Evolutionary conservation across 2,888 invertebrate genomes (phyloP).

Genomic region (Sinopyrophorus schimmeli): DNA sequence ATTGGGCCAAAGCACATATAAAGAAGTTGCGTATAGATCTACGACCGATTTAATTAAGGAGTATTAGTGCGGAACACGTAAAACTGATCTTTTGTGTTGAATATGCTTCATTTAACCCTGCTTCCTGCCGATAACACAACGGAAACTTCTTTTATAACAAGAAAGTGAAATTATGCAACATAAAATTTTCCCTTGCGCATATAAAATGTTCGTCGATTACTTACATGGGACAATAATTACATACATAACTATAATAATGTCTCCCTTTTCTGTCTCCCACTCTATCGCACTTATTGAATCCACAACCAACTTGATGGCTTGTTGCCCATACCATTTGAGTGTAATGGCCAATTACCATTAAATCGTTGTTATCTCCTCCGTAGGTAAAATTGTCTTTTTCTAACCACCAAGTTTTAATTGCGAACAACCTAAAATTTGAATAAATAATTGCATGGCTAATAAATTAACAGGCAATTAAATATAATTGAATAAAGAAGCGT

Average conservation of each 20-base stretch:
- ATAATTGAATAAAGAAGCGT: too few species aligned
- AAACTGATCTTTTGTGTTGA: constrained; percentile 19
- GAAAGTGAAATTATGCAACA: constrained; percentile 19
- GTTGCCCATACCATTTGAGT: constrained; percentile 84
- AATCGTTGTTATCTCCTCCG: constrained; percentile 63
- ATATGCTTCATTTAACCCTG: constrained; percentile 29
- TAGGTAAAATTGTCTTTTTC: constrained; percentile 76
- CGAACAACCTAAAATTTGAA: constrained; percentile 76
- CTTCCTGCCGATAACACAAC: constrained; percentile 22
- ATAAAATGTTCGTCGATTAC: too few species aligned
- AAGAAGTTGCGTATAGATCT: too few species aligned
- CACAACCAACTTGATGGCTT: constrained; percentile 77
- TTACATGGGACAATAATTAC: constrained; percentile 85
- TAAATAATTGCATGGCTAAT: too few species aligned
- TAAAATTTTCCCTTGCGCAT: too few species aligned
- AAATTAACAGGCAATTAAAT: too few species aligned
- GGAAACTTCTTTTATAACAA: constrained; percentile 17
- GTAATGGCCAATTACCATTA: constrained; percentile 74
- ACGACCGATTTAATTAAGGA: too few species aligned
- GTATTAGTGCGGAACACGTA: constrained; percentile 18
- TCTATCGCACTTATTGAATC: constrained; percentile 68
- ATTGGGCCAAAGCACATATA: too few species aligned
- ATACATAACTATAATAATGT: constrained; percentile 78
- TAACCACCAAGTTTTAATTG: constrained; percentile 76
- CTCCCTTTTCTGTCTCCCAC: constrained; percentile 60